These are phyloP conservation scores for Pterobdella sp. DNA, from an alignment of 2,888 invertebrate genomes.

Conservation along the genomic window DNA sequence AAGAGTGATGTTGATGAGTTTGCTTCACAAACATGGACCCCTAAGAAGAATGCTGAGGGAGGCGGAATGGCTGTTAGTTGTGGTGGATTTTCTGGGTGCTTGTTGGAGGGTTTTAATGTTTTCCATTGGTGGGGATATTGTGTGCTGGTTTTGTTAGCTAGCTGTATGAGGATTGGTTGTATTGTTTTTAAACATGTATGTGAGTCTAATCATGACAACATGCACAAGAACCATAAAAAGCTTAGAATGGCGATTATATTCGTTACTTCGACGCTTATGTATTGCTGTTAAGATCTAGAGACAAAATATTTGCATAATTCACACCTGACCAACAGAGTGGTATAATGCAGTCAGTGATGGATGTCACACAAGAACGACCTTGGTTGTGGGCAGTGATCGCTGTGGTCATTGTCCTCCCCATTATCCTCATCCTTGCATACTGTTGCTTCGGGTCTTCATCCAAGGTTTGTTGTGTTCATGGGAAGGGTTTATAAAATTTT, in stretches of 20 bases:
- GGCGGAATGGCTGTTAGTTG: conserved; percentile 34
- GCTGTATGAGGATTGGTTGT: too few species aligned
- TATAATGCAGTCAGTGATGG: conserved; percentile 53
- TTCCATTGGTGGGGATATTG: conserved; percentile 41
- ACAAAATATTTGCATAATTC: too few species aligned
- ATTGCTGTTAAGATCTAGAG: too few species aligned
- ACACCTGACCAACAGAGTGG: conserved; percentile 43
- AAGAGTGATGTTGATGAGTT: conserved; percentile 27
- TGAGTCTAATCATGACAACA: too few species aligned
- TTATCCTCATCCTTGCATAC: conserved; percentile 71
- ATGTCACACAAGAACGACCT: conserved; percentile 75
- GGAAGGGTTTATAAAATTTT: neutral
- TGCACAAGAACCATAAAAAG: too few species aligned
- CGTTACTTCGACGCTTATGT: too few species aligned
- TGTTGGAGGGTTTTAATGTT: conserved; percentile 23
- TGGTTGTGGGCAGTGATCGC: conserved; percentile 84
- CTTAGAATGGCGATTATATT: too few species aligned
- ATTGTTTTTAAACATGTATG: too few species aligned
- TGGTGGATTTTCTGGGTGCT: neutral
- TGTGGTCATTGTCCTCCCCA: conserved; percentile 67
- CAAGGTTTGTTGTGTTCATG: conserved; percentile 40
- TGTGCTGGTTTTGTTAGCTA: conserved; percentile 49
- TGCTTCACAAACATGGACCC: conserved; percentile 38
- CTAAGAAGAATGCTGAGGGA: conserved; percentile 62
- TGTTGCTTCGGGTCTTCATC: conserved; percentile 59